A percentile compares a stretch with the other conserved stretches of the same genome.
Conservation (phyloP, 2,113 vertebrate species). For the Malurus elegans region DNA sequence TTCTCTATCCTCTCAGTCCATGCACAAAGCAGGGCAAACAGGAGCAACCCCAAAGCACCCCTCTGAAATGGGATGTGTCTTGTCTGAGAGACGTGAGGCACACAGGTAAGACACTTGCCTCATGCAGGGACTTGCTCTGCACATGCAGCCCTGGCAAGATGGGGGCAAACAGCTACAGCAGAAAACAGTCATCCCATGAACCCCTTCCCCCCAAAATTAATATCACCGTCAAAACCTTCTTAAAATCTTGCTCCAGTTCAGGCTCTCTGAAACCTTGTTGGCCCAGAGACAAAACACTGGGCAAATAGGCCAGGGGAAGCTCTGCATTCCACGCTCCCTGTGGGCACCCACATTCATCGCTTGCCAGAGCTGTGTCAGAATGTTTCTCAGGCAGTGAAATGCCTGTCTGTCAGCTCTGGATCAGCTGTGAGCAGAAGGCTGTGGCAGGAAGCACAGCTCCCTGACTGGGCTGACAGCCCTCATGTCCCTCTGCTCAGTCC, state of each 20-base stretch:
- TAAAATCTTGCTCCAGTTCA: background rate
- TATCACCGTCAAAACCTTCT: background rate
- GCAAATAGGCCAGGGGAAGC: background rate
- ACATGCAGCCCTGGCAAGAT: background rate
- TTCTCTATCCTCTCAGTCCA: background rate
- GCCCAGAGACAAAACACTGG: background rate
- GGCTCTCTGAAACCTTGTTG: background rate
- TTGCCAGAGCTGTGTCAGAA: background rate
- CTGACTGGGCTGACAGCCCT: background rate
- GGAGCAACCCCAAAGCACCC: background rate
- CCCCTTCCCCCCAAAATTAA: fast-evolving
- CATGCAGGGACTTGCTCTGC: background rate
- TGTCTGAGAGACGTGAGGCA: background rate
- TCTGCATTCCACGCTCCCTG: background rate
- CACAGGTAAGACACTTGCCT: background rate
- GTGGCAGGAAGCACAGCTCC: background rate
- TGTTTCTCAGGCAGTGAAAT: background rate
- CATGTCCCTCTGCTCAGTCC: background rate
- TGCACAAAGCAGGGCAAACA: background rate
- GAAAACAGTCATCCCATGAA: background rate
- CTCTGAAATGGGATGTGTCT: background rate
- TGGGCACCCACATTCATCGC: fast-evolving
- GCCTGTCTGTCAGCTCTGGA: background rate
- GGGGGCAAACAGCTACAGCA: background rate
- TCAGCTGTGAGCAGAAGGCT: background rate